phyloP scores from a whole-genome alignment of 2,888 invertebrate genomes.

The Eledone cirrhosa region DNA sequence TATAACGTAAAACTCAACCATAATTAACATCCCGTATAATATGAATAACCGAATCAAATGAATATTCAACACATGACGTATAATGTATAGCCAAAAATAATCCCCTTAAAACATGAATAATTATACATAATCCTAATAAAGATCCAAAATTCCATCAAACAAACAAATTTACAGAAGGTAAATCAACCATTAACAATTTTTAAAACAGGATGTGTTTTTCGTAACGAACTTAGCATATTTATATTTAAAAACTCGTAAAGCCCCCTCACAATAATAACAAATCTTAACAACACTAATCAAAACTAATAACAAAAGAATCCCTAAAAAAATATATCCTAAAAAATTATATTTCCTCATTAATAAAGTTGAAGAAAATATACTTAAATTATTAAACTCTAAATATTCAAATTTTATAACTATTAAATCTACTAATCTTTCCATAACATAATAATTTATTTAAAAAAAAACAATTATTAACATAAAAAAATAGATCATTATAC shows the following conservation, averaged over 20 bases:
- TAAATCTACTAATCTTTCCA: neutral
- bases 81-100: no score
- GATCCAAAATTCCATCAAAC: no score
- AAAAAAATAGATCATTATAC: slow-evolving; percentile 28
- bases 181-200: slow-evolving; percentile 42
- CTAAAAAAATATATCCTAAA: slow-evolving; percentile 33
- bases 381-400: neutral
- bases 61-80: no score
- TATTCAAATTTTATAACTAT: neutral
- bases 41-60: no score
- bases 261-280: slow-evolving; percentile 34
- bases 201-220: slow-evolving; percentile 44
- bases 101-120: no score
- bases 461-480: neutral
- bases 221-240: slow-evolving; percentile 43
- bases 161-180: no score
- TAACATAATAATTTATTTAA: neutral
- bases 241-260: slow-evolving; percentile 39
- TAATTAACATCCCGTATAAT: no score
- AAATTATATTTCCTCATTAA: slow-evolving; percentile 17
- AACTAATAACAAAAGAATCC: slow-evolving; percentile 38
- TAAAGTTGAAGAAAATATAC: neutral
- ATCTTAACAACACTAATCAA: slow-evolving; percentile 43
- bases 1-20: slow-evolving; percentile 76
- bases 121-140: no score